These are phyloP conservation scores for Drosophila teissieri DNA, from an alignment of 1,140 invertebrate genomes.

Conservation along the genomic window DNA sequence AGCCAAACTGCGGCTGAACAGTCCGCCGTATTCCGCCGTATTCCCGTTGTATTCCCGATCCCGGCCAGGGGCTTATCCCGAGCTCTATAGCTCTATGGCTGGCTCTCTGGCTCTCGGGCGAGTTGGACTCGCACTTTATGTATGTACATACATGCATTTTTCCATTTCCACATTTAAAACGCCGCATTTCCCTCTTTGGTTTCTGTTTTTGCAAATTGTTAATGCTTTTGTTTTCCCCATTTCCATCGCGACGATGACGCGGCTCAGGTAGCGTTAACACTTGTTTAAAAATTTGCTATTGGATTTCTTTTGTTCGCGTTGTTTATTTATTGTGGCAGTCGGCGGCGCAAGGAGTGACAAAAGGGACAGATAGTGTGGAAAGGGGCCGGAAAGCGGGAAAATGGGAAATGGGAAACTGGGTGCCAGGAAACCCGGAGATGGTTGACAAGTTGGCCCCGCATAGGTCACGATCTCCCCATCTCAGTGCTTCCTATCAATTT, in stretches of 20 bases:
- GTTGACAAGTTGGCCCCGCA: conserved; percentile 22
- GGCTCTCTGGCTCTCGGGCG: conserved; percentile 28
- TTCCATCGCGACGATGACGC: conserved; percentile 35
- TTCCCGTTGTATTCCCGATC: conserved; percentile 17
- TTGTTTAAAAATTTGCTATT: conserved; percentile 82
- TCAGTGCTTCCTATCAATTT: neutral
- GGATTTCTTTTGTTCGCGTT: conserved; percentile 67
- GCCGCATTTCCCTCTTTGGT: conserved; percentile 22
- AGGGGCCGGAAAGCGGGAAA: neutral
- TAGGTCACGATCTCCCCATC: conserved; percentile 33
- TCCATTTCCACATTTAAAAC: conserved; percentile 62
- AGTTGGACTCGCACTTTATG: conserved; percentile 43
- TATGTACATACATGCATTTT: conserved; percentile 68
- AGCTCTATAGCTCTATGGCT: neutral
- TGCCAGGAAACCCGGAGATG: conserved; percentile 9
- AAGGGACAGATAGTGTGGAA: conserved; percentile 10
- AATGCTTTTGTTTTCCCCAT: conserved; percentile 33
- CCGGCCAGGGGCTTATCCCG: conserved; percentile 53
- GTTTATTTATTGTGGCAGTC: conserved; percentile 66
- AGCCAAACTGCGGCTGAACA: conserved; percentile 13
- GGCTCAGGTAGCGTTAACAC: conserved; percentile 78
- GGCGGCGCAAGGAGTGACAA: conserved; percentile 24
- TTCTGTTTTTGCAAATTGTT: conserved; percentile 16
- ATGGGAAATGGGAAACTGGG: neutral
- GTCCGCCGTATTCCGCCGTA: neutral